Evolutionary conservation across 1,140 invertebrate species (phyloP), one percentile per base, ranked within the genome.

Genomic region (Caerostris darwini): DNA sequence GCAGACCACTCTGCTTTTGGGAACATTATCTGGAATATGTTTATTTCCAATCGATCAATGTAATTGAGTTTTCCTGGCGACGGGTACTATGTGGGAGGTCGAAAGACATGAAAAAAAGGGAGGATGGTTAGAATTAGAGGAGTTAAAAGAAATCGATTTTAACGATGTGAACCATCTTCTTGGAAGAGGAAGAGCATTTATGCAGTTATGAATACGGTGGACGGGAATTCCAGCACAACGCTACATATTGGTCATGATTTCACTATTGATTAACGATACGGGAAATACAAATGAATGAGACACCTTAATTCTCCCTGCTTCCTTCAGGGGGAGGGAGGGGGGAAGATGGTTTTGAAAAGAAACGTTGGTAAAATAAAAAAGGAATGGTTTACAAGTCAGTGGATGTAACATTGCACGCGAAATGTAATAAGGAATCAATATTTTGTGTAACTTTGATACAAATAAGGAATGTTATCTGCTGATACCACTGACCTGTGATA

Each of bases 61-160:
- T 91, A 91, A 91, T 91, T 91, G 90, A 91, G 90, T 91, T 91
- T 91, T 91, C 90, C 90, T 91, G 69, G n/a, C 71, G 77, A 61
- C n/a, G 59, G 69, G 34, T 82, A 10, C 58, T 59, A 8, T 81
- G 57, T 8, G 8, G 90, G 7, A 8, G 0, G 12, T 4, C 50
- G 82, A 58, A 59, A 56, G 4, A 77, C 34, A 8, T n/a, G 7
- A 12, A 4, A 56, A 7, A 82, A 56, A n/a, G 64, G 50, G n/a
- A n/a, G 34, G 53, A 71, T 53, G 86, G 57, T 54, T 69, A 56
- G 61, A 91, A 91, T 81, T 91, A 91, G 82, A 82, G 90, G 56
- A 82, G 69, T 91, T 91, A 82, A 82, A 82, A 57, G 58, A 34
- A 82, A 91, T 91, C 90, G 71, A 91, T 91, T 10, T 50, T 91